Conservation (phyloP, 2,888 invertebrate genomes). For the Sinelater perroti region DNA sequence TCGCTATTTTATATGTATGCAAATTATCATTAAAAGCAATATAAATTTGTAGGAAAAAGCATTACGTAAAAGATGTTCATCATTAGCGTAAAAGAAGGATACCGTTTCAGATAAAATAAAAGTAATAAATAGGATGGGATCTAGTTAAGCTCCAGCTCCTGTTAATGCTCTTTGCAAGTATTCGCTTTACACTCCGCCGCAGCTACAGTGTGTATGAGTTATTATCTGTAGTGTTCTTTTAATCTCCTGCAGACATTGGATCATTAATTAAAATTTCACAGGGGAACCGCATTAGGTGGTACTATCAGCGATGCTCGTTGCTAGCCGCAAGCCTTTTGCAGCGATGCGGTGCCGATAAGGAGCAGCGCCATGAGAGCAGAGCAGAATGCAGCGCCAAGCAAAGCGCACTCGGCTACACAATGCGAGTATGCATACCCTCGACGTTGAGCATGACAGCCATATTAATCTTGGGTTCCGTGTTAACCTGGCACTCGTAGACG, state of each 20-base stretch:
- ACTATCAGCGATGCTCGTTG: slow-evolving; percentile 2
- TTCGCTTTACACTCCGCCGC: slow-evolving; percentile 9
- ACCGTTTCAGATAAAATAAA: no score
- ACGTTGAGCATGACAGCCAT: slow-evolving; percentile 82
- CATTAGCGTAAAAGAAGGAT: no score
- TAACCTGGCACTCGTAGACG: slow-evolving; percentile 89
- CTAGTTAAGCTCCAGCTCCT: neutral
- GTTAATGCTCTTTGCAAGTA: slow-evolving; percentile 13
- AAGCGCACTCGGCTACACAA: slow-evolving; percentile 15
- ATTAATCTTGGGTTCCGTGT: slow-evolving; percentile 89
- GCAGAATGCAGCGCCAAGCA: slow-evolving; percentile 7
- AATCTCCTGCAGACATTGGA: slow-evolving; percentile 3
- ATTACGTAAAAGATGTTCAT: no score
- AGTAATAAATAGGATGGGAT: no score
- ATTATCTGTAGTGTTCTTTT: neutral
- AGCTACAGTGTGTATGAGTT: slow-evolving; percentile 7
- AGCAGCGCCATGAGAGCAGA: slow-evolving; percentile 1
- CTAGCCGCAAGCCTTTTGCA: neutral
- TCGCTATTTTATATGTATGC: no score
- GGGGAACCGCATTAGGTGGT: neutral
- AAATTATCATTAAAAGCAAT: no score
- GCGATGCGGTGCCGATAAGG: neutral
- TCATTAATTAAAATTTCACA: slow-evolving; percentile 5
- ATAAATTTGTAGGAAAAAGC: no score
- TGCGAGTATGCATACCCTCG: slow-evolving; percentile 69